Percentiles rank a stretch among this genome's conserved stretches.
phyloP scores from a whole-genome alignment of 1,140 invertebrate genomes.

The Brachionus calyciflorus region DNA sequence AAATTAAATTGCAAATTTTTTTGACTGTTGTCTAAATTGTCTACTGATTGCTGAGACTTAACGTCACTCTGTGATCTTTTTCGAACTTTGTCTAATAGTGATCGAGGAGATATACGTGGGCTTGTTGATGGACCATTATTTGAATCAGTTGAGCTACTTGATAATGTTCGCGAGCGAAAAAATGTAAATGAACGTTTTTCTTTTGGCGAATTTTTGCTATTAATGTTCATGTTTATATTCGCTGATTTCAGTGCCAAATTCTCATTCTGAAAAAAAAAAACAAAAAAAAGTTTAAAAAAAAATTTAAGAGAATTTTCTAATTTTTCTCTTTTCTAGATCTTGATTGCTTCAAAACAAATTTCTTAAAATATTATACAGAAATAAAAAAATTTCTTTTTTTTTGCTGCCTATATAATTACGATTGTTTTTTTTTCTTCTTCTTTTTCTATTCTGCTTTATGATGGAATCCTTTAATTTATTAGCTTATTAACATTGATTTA shows the following conservation, averaged over 20 bases:
- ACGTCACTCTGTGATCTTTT: conserved; percentile 21
- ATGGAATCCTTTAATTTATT: too few species aligned
- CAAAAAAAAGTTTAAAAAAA: conserved; percentile 3
- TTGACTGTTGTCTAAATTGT: neutral
- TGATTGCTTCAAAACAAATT: too few species aligned
- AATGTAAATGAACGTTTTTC: conserved; percentile 38
- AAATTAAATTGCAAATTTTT: neutral
- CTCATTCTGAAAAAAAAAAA: conserved; percentile 27
- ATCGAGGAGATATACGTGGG: conserved; percentile 16
- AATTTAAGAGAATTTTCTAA: too few species aligned
- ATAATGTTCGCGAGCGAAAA: conserved; percentile 34
- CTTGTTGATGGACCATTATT: conserved; percentile 19
- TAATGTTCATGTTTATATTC: conserved; percentile 9
- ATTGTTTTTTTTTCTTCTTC: too few species aligned
- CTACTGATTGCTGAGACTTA: conserved; percentile 17
- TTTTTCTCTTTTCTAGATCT: too few species aligned
- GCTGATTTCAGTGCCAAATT: conserved; percentile 28
- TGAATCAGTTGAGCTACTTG: conserved; percentile 35
- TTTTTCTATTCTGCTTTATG: too few species aligned
- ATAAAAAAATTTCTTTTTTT: too few species aligned
- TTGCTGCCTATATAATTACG: too few species aligned
- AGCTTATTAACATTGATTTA: too few species aligned
- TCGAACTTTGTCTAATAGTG: conserved; percentile 12
- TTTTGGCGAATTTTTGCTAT: conserved; percentile 32
- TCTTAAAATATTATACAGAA: too few species aligned